Evolutionary conservation across 2,888 invertebrate genomes (phyloP), one percentile per base, ranked within the genome.

Genomic region (Conomelus anceps): DNA sequence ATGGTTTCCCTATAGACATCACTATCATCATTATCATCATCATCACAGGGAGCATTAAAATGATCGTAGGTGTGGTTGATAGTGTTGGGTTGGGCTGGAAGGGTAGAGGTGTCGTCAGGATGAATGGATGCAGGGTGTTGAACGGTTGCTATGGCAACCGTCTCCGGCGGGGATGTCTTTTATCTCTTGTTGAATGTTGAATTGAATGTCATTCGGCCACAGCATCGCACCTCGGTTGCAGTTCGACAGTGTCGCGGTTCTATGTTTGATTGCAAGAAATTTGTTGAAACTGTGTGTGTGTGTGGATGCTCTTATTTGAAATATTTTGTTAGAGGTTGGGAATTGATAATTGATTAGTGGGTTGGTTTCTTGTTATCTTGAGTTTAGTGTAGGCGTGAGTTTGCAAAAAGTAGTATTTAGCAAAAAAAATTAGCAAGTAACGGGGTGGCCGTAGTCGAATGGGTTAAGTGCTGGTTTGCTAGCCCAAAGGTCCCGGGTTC

Each of bases 171-270:
- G n/a, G n/a, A n/a, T n/a, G n/a, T 63, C 63, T 63, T 63, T n/a
- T 63, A 63, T 63, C 63, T 23, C 86, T 86, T 86, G 86, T 86
- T 86, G 86, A 86, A 86, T 86, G 86, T 23, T 6, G 23, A 24
- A 24, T 86, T 86, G 86, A 86, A 86, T 86, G 86, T 23, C 20
- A 86, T 86, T 26, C n/a, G 86, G 22, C 26, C 26, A 86, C 86
- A 86, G 34, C 63, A 63, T 63, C 13, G n/a, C n/a, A 26, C 26
- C 11, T 63, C 63, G 63, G n/a, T n/a, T 63, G n/a, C 63, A 63
- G 20, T 63, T 63, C n/a, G 63, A 34, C 13, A 1, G 17, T 34
- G n/a, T n/a, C n/a, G n/a, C 17, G 63, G 63, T 63, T n/a, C n/a
- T 11, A 7, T 7, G 26, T 26, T 26, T 26, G 6, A 26, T 4